Percentiles rank a stretch among this genome's conserved stretches.
phyloP scores from a whole-genome alignment of 37 sponge, comb jelly and placozoan genomes.

The Diacarnus erythraeanus region DNA sequence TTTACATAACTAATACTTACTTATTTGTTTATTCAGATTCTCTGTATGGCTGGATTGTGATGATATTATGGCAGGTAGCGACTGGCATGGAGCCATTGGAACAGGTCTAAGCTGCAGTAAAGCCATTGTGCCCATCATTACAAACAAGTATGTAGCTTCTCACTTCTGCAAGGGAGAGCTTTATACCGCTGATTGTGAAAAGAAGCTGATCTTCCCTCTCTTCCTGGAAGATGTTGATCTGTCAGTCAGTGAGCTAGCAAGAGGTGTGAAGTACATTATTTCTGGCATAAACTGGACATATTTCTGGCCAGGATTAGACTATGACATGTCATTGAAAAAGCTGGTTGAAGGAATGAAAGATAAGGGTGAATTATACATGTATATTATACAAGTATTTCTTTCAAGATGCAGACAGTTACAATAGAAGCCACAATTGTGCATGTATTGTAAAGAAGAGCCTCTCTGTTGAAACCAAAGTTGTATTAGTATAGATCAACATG shows the following conservation, averaged over 20 bases:
- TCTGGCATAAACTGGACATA: conserved; percentile 83
- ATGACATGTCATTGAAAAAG: conserved; percentile 42
- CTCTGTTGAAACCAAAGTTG: too few species aligned
- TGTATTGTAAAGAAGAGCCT: too few species aligned
- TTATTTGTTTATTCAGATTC: conserved; percentile 9
- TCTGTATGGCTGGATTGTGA: conserved; percentile 70
- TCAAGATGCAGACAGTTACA: background rate
- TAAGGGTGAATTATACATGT: background rate
- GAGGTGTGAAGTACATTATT: conserved; percentile 85
- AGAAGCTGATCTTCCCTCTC: conserved; percentile 74
- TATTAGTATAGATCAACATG: too few species aligned
- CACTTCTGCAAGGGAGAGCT: conserved; percentile 79
- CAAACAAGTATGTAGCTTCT: conserved; percentile 74
- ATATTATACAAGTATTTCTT: background rate
- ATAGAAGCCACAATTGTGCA: too few species aligned
- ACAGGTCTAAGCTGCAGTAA: conserved; percentile 66
- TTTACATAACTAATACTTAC: background rate
- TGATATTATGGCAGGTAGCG: conserved; percentile 67
- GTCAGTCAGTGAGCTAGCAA: conserved; percentile 38
- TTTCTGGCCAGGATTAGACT: conserved; percentile 61
- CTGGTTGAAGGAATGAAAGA: conserved; percentile 63
- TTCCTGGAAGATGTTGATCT: conserved; percentile 69
- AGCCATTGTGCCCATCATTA: conserved; percentile 71
- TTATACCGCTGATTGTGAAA: conserved; percentile 69
- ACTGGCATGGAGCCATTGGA: conserved; percentile 79